Base-by-base conservation (phyloP, 2,888 invertebrate species). In the Nymphalis polychloros region DNA sequence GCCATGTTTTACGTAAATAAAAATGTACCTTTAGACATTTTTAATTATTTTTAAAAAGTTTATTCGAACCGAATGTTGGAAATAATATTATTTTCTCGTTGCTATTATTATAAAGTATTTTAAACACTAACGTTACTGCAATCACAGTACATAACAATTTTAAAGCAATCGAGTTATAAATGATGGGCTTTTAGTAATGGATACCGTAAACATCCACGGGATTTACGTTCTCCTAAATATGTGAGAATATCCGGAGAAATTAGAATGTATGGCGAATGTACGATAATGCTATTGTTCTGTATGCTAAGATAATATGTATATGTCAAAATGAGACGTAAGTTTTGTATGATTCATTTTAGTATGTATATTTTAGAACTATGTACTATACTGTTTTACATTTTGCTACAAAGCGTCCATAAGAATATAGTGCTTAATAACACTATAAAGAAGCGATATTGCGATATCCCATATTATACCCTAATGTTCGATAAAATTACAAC, bases 181-280 rank as follows among this genome's bases (percentile, higher is more conserved):
- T 35, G 35, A 57, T 19, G 41, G 19, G 41, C 57, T 57, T 35
- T 19, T 8, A 41, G 57, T 35, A n/a, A 8, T 8, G 16, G 20
- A 53, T 57, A 41, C 5, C 48, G 47, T 20, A 61, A 23, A 60
- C 47, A 23, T 48, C 55, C 66, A 53, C 46, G 53, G 66, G 66
- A 66, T 19, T 20, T 23, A 55, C 48, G 52, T 23, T 35, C 48
- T 66, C 65, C 35, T 66, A 66, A 66, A 66, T 61, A 61, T 53
- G 20, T 53, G 47, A 61, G 35, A 23, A 59, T 46, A 27, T 66
- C 47, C 60, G 52, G 23, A 66, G 49, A 66, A 66, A 55, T 59
- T 57, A 35, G 52, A 17, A 59, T 50, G 60, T 31, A 35, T 27
- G 10, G 53, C 20, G n/a, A 65, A 27, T 48, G 16, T 57, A 57